phyloP scores from a whole-genome alignment of 2,113 vertebrate genomes.

The Psilopogon haemacephalus region DNA sequence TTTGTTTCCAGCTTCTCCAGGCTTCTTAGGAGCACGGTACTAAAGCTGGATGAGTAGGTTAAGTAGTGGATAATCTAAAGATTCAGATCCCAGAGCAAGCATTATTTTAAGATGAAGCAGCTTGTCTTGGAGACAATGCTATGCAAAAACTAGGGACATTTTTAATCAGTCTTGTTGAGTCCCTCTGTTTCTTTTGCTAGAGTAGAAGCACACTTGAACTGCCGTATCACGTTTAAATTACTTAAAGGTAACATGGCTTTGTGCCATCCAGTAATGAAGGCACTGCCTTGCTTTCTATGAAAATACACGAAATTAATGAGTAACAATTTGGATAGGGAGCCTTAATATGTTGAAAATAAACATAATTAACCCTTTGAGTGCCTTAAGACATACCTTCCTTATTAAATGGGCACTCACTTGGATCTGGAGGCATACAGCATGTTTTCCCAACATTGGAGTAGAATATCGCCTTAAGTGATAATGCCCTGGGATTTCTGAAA shows the following conservation, averaged over 20 bases:
- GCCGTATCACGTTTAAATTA: neutral
- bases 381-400: slow-evolving; percentile 53
- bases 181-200: neutral
- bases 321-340: slow-evolving; percentile 34
- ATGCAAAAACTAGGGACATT: neutral
- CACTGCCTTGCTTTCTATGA: slow-evolving; percentile 15
- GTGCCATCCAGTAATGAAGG: neutral
- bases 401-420: slow-evolving; percentile 4
- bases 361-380: slow-evolving; percentile 58
- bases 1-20: neutral
- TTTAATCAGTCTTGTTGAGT: neutral
- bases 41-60: neutral
- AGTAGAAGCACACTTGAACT: slow-evolving; percentile 2
- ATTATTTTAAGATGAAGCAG: neutral
- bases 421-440: neutral
- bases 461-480: slow-evolving; percentile 61
- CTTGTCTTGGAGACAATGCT: neutral
- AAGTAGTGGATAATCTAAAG: neutral
- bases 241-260: neutral
- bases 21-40: neutral
- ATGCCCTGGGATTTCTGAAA: slow-evolving; percentile 27
- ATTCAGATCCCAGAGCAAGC: neutral
- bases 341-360: slow-evolving; percentile 55
- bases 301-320: neutral
- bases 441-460: neutral